A percentile compares a stretch with the other conserved stretches of the same genome.
Evolutionary conservation across 2,797 vertebrate genomes (phyloP).

Genomic region (Pseudocheirus occidentalis): DNA sequence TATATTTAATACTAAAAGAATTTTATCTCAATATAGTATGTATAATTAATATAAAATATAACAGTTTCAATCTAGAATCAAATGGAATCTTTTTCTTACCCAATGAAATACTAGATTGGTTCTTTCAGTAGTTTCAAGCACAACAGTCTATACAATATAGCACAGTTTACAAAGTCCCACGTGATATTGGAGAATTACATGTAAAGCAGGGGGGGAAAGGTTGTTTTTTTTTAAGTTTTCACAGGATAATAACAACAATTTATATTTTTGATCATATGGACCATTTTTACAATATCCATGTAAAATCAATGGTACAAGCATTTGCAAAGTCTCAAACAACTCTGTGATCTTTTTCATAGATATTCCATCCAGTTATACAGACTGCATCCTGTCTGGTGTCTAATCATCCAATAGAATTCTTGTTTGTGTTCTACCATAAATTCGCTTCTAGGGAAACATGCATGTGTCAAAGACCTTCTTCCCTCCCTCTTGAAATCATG

Average conservation of each 20-base stretch:
- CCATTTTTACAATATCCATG: neutral
- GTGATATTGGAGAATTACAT: neutral
- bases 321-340: neutral
- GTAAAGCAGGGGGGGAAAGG: neutral
- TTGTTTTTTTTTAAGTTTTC: neutral
- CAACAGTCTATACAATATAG: constrained; percentile 4
- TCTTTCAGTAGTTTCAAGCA: constrained; percentile 1
- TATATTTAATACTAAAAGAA: neutral
- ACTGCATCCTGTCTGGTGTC: no score
- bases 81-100: neutral
- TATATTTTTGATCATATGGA: neutral
- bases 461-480: neutral
- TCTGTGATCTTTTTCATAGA: neutral
- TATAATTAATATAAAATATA: neutral
- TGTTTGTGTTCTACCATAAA: neutral
- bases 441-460: neutral
- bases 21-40: neutral
- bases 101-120: constrained; percentile 32
- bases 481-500: neutral
- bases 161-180: neutral
- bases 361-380: neutral
- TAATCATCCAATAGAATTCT: neutral
- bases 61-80: constrained; percentile 17
- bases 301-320: neutral
- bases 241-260: neutral